phyloP scores from a whole-genome alignment of 2,888 invertebrate species.

The Colostygia pectinataria region DNA sequence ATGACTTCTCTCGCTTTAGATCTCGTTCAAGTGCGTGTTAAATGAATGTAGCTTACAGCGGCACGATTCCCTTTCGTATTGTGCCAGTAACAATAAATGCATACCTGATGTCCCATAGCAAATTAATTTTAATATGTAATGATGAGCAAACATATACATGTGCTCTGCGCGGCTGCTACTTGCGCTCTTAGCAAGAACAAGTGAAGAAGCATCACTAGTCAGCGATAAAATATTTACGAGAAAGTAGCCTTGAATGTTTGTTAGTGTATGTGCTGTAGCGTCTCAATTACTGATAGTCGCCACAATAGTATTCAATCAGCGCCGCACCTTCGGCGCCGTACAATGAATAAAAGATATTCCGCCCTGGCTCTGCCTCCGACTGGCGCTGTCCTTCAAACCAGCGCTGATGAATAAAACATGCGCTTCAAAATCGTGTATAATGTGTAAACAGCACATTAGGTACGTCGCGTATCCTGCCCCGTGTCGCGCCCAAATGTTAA shows the following conservation, averaged over 20 bases:
- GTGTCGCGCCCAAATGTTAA: no score
- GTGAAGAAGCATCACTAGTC: no score
- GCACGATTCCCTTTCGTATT: not conserved
- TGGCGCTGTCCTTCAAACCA: no score
- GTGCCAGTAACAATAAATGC: not conserved
- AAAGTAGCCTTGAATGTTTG: not conserved
- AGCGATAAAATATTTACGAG: not conserved
- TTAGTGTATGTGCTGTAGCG: not conserved
- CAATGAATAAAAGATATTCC: conserved; percentile 3
- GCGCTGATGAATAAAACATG: conserved; percentile 5
- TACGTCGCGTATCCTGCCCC: not conserved
- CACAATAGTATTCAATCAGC: not conserved
- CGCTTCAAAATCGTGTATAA: not conserved
- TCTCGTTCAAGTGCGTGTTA: not conserved
- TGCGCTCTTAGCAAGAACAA: no score
- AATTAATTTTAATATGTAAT: no score
- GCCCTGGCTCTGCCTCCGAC: no score
- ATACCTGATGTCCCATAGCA: no score
- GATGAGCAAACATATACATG: no score
- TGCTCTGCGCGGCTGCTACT: no score
- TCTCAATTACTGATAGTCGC: not conserved
- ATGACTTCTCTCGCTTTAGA: conserved; percentile 3
- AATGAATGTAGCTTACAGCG: not conserved
- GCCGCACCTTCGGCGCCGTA: not conserved
- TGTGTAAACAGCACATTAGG: not conserved